Evolutionary conservation across 2,797 vertebrate genomes (phyloP), one percentile per base, ranked within the genome.

Genomic region (Glyptemys insculpta): DNA sequence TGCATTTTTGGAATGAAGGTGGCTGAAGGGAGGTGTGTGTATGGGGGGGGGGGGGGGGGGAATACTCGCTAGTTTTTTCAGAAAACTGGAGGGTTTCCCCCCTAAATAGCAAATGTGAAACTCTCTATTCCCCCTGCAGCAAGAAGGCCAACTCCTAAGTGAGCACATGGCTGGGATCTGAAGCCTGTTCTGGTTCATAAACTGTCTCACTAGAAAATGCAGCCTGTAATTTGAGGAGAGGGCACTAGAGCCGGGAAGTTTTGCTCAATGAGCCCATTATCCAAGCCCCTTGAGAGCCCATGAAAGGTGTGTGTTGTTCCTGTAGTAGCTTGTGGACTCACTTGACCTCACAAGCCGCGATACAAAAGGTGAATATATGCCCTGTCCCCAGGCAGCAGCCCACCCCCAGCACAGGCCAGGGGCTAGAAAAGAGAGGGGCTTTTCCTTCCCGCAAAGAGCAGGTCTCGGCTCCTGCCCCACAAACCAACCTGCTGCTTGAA

Each of bases 191-290:
- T 86, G 89, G 72, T 95, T 95, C 12, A 0, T 88, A 89, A 93
- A 95, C 90, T 88, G 84, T 89, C 95, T 95, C 90, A 83, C 88
- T 94, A 14, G 95, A 89, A 96, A 96, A 95, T 54, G 74, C 85
- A 0, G 41, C 14, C 94, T 97, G 97, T 96, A 97, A 96, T 91
- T 44, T 96, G 97, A 97, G 96, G 96, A 97, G 95, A 96, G 97
- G 97, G 95, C 92, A 96, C 95, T 80, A 82, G 91, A 54, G 85
- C 92, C 90, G 94, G 50, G 90, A 79, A 44, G 93, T 89, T 96
- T 84, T 79, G 90, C 95, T 97, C 95, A 98, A 97, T 97, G 94
- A 91, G 96, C 78, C 94, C 89, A 94, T 98, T 97, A 97, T 98
- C 87, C 0, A 11, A 37, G 92, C 89, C 90, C 91, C 89, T 93